Percentiles rank a stretch among this genome's conserved stretches.
These are phyloP conservation scores for Smittia aterrima DNA, from an alignment of 2,888 invertebrate species.

Conservation along the genomic window DNA sequence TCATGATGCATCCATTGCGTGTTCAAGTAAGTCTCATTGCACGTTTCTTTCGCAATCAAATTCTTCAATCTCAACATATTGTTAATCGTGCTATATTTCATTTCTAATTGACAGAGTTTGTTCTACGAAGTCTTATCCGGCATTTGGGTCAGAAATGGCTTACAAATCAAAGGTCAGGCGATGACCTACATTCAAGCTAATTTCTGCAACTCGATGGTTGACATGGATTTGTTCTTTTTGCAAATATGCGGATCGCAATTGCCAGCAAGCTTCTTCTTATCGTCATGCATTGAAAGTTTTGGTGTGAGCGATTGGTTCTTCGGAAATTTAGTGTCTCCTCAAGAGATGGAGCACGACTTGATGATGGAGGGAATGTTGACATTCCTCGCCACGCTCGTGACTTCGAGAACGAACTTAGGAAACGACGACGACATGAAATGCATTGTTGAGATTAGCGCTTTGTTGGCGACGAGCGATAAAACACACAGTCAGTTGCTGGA, in stretches of 20 bases:
- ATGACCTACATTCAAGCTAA: slow-evolving; percentile 99
- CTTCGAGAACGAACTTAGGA: slow-evolving; percentile 77
- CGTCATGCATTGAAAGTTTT: slow-evolving; percentile 87
- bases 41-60: not conserved
- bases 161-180: slow-evolving; percentile 97
- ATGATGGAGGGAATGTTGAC: slow-evolving; percentile 93
- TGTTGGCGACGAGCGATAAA: slow-evolving; percentile 90
- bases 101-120: slow-evolving; percentile 65
- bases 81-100: too few relatives aligned
- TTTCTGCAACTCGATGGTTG: slow-evolving; percentile 98
- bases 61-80: not conserved
- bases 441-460: slow-evolving; percentile 86
- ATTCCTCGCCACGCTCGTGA: slow-evolving; percentile 84
- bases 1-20: slow-evolving; percentile 88
- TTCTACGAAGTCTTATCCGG: slow-evolving; percentile 93
- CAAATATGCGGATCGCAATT: slow-evolving; percentile 90
- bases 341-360: slow-evolving; percentile 80
- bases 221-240: slow-evolving; percentile 92
- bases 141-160: slow-evolving; percentile 94
- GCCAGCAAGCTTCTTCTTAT: slow-evolving; percentile 79
- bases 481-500: slow-evolving; percentile 95
- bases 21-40: slow-evolving; percentile 72
- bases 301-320: slow-evolving; percentile 85
- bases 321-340: slow-evolving; percentile 66
- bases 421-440: slow-evolving; percentile 67